Evolutionary conservation across 2,113 vertebrate species (phyloP), one percentile per base, ranked within the genome.

Genomic region (Phycodurus eques): DNA sequence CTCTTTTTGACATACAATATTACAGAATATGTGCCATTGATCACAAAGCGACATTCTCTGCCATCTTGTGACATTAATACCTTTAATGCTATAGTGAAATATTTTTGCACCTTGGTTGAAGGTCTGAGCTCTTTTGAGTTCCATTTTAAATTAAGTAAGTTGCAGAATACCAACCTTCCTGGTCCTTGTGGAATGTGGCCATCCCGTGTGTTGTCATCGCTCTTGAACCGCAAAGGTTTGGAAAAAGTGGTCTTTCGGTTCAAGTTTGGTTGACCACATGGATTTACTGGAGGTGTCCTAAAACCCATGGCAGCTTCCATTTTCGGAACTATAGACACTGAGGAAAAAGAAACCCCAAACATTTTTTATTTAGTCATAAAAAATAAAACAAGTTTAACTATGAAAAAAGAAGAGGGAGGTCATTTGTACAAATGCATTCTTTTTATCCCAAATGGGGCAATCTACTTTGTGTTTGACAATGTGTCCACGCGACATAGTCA

Each of bases 301-400:
- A 80, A 83, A 1, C 94, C 95, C 92, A 98, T 94, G 76, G 93
- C 93, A 3, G 97, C 97, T 90, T 99, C 96, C 65, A 99, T 93
- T 91, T 98, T 98, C 77, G 97, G 97, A 79, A 98, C 96, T 3
- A 99, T 98, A 47, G 95, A 97, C 83, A 95, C 96, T 49, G 84
- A 4, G 27, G 33, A 19, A 61, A 61, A 35, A 61, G 7, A 61
- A 57, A 59, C 20, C n/a, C 49, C 15, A 31, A 14, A 59, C 2
- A 27, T 59, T 15, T 31, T 59, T 4, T 14, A 59, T 59, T 33
- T 9, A 9, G 22, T 31, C n/a, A 67, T 8, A 49, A 63, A n/a
- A 42, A 20, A 14, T 17, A 39, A 42, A 6, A 43, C 11, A 63
- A 47, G 46, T 47, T 47, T 47, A 47, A 47, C 35, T 14, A 47